These are phyloP conservation scores for Euglossa dilemma DNA, from an alignment of 1,140 invertebrate species.

Conservation along the genomic window DNA sequence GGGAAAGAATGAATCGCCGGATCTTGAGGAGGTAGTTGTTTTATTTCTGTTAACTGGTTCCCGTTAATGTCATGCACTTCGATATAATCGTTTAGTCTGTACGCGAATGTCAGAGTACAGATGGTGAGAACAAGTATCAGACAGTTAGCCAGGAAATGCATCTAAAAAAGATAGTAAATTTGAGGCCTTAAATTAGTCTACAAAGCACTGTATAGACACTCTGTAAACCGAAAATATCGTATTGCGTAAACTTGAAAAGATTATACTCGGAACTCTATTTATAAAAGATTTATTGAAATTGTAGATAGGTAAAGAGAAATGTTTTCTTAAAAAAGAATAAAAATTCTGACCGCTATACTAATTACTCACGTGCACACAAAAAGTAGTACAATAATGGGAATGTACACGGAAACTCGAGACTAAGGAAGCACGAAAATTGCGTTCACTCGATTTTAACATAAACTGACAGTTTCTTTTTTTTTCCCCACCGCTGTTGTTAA, in stretches of 20 bases:
- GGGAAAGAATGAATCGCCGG: conserved; percentile 47
- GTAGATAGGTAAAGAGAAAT: too few relatives aligned
- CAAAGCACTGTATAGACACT: too few relatives aligned
- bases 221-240: background rate
- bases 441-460: background rate
- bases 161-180: conserved; percentile 25
- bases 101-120: background rate
- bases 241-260: background rate
- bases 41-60: background rate
- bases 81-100: background rate
- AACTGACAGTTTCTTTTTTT: background rate
- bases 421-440: background rate
- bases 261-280: background rate
- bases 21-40: conserved; percentile 34
- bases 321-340: too few relatives aligned
- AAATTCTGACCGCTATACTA: too few relatives aligned
- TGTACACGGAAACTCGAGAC: background rate
- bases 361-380: too few relatives aligned
- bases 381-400: too few relatives aligned
- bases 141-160: conserved; percentile 1
- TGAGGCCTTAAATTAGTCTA: background rate
- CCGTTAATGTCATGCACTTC: conserved; percentile 20
- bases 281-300: background rate
- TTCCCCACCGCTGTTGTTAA: background rate
- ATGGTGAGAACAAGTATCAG: background rate